phyloP scores from a whole-genome alignment of 2,888 invertebrate species.

The Watsonalla cultraria region DNA sequence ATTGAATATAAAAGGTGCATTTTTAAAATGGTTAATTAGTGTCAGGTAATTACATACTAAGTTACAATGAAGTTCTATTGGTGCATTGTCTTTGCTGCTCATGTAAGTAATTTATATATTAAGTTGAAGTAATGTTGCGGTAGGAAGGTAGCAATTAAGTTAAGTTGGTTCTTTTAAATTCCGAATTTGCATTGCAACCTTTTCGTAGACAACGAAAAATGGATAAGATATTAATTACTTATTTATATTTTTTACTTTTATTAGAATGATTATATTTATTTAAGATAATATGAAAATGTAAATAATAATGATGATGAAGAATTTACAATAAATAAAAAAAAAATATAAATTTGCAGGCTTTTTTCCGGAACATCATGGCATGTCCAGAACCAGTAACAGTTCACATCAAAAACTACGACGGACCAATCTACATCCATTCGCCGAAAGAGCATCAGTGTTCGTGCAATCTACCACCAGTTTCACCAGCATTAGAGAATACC shows the following conservation, averaged over 20 bases:
- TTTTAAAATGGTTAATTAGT: neutral
- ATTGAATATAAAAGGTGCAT: neutral
- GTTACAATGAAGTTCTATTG: neutral
- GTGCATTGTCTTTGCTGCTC: neutral
- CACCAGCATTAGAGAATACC: no score
- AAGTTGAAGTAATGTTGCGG: neutral
- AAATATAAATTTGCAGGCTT: neutral
- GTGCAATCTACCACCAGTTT: neutral
- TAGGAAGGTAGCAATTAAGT: no score
- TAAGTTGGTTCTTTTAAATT: no score
- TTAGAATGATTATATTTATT: no score
- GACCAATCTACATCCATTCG: conserved; percentile 35
- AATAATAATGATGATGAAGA: no score
- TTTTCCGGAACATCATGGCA: conserved; percentile 29
- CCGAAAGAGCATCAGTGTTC: conserved; percentile 9
- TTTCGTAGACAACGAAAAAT: no score
- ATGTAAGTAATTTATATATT: neutral
- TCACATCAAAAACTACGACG: conserved; percentile 50
- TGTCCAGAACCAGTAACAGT: conserved; percentile 31
- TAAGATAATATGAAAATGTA: no score
- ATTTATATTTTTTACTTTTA: no score
- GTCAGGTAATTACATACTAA: neutral
- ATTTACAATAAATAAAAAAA: conserved; percentile 4
- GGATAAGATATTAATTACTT: no score
- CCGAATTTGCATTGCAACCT: no score